These are phyloP conservation scores for Pyrrhia umbra DNA, from an alignment of 2,888 invertebrate species.

Conservation along the genomic window DNA sequence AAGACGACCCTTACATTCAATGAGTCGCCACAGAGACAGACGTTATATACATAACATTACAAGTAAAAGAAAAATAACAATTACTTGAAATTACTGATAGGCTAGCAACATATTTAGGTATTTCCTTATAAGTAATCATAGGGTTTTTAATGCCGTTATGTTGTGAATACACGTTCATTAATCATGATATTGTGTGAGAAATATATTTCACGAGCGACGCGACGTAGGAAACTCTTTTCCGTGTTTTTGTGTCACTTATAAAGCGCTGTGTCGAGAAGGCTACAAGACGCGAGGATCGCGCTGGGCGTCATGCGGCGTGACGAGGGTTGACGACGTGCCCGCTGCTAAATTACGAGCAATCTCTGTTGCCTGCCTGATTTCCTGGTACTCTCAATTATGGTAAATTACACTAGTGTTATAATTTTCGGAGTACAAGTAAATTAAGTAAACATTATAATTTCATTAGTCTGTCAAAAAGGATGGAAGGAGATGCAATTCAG, in stretches of 20 bases:
- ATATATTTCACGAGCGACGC: constrained; percentile 13
- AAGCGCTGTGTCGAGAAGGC: constrained; percentile 32
- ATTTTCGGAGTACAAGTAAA: constrained; percentile 14
- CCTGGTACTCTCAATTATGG: constrained; percentile 57
- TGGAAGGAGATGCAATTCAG: background rate
- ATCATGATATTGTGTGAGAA: constrained; percentile 27
- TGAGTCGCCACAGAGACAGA: constrained; percentile 40
- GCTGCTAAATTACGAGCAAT: constrained; percentile 71
- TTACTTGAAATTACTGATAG: background rate
- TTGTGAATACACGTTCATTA: constrained; percentile 24
- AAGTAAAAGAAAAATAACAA: background rate
- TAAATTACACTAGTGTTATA: constrained; percentile 30
- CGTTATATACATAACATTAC: constrained; percentile 1
- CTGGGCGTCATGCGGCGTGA: constrained; percentile 66
- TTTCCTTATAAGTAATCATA: background rate
- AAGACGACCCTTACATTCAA: constrained; percentile 58
- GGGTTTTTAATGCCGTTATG: constrained; percentile 1
- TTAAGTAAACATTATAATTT: too few species aligned
- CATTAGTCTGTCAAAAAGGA: background rate
- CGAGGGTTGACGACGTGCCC: constrained; percentile 72
- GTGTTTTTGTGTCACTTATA: constrained; percentile 38
- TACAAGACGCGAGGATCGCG: constrained; percentile 38
- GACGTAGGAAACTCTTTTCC: constrained; percentile 34
- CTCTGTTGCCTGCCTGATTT: constrained; percentile 64
- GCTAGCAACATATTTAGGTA: background rate